phyloP scores from a whole-genome alignment of 2,797 vertebrate species.

The Varecia variegata region DNA sequence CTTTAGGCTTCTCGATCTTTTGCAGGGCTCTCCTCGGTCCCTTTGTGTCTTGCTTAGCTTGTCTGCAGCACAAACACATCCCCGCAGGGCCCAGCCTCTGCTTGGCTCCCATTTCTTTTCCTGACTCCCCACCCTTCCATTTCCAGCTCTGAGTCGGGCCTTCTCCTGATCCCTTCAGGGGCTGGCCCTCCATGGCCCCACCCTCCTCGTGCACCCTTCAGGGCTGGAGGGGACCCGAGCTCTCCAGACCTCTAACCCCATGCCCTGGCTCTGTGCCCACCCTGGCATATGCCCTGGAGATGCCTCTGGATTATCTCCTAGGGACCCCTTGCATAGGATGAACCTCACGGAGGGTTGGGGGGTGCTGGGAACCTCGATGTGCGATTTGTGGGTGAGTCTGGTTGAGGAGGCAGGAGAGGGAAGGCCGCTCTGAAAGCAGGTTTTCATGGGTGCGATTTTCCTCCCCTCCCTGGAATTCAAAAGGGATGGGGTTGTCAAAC shows the following conservation, averaged over 20 bases:
- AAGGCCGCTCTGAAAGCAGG: no score
- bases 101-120: not conserved
- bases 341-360: not conserved
- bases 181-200: not conserved
- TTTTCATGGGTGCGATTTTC: not conserved
- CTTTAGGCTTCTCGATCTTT: not conserved
- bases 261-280: no score
- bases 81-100: not conserved
- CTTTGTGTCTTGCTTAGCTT: not conserved
- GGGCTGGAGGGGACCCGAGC: not conserved
- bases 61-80: no score
- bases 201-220: rapidly evolving
- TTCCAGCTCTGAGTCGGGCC: not conserved
- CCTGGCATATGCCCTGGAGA: not conserved
- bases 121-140: rapidly evolving
- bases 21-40: not conserved
- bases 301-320: not conserved
- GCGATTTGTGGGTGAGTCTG: not conserved
- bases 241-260: not conserved
- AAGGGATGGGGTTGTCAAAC: not conserved
- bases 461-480: not conserved
- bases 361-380: not conserved
- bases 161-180: not conserved
- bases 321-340: not conserved
- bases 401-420: not conserved